These are phyloP conservation scores for Lutra lutra DNA, from an alignment of 2,797 vertebrate species.

Conservation along the genomic window DNA sequence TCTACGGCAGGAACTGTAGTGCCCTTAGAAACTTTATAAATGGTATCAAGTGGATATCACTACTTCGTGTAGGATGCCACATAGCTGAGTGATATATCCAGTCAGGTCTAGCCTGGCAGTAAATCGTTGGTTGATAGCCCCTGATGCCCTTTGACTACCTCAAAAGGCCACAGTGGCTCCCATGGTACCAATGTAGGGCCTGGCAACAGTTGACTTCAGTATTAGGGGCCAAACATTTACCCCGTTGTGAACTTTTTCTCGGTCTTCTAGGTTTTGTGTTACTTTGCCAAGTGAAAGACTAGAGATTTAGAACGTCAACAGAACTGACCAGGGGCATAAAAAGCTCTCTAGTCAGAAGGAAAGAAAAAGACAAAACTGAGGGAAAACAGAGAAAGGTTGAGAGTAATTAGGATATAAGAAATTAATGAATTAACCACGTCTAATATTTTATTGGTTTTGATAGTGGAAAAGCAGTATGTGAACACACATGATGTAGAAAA, in stretches of 20 bases:
- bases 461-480: background rate
- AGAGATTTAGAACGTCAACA: background rate
- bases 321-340: slow-evolving; percentile 6
- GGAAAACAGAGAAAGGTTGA: background rate
- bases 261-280: background rate
- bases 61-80: background rate
- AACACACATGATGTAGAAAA: slow-evolving; percentile 12
- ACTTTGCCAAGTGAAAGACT: background rate
- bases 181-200: background rate
- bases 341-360: background rate
- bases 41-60: background rate
- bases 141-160: background rate
- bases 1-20: background rate
- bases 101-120: background rate
- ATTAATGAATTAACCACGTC: background rate
- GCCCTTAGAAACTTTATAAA: background rate
- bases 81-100: background rate
- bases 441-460: slow-evolving; percentile 44
- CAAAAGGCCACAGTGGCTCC: background rate
- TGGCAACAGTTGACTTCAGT: background rate
- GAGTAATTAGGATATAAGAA: slow-evolving; percentile 15
- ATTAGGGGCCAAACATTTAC: background rate
- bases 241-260: background rate
- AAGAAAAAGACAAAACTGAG: slow-evolving; percentile 16
- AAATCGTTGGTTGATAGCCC: background rate